Evolutionary conservation across 2,797 vertebrate species (phyloP), one percentile per base, ranked within the genome.

Genomic region (Otolemur crassicaudatus): DNA sequence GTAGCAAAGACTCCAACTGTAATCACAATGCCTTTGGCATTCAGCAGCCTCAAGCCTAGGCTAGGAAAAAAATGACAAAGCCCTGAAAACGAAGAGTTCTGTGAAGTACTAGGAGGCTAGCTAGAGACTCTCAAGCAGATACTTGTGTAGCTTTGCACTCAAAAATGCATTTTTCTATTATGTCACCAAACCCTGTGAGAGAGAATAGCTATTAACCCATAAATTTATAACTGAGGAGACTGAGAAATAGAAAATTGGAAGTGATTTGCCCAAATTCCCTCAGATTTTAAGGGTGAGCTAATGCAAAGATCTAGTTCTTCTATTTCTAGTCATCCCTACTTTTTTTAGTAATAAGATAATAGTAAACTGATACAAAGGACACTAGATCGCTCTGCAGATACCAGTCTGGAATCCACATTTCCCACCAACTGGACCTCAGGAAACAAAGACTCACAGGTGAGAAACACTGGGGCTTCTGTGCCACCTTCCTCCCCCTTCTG

Each of bases 101-200:
- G 23, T 11, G 27, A 87, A 46, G 34, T 85, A 84, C 75, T 19
- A 65, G 61, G 13, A 89, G 37, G 46, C 37, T 31, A 9, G 20
- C 12, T 82, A 49, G 31, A 46, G 60, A 88, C 23, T 83, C 69
- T 81, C 23, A 58, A 75, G 70, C 31, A 83, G 76, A 17, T 58
- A 11, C 63, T 56, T 75, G 37, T 46, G 83, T 31, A 83, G 23
- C 69, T 76, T n/a, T 89, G 40, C 12, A n/a, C 46, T 89, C 29
- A 67, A 83, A 89, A 89, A 76, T 67, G 13, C 34, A 83, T 67
- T 94, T 67, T 89, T 82, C 77, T 94, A 76, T 60, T n/a, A 77
- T 27, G 31, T 84, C 61, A 60, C 49, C 53, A 84, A 90, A 84
- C 11, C 20, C 31, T 70, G 31, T 90, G 81, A 61, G 20, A 90